A percentile compares a stretch with the other conserved stretches of the same genome.
phyloP scores from a whole-genome alignment of 2,888 invertebrate genomes.

The Baronia brevicornis region DNA sequence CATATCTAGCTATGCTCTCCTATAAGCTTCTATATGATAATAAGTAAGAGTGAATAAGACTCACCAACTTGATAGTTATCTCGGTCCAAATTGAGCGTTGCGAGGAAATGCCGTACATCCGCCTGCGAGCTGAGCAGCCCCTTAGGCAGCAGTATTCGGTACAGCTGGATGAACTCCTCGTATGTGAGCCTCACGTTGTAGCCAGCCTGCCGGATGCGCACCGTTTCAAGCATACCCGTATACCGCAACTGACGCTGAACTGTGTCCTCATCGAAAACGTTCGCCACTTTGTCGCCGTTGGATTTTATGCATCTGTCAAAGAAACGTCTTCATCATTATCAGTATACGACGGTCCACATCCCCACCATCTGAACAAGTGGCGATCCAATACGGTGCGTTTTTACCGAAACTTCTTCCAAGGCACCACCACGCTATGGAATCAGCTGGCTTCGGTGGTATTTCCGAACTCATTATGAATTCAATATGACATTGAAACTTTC shows the following conservation, averaged over 20 bases:
- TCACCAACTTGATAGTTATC: conserved; percentile 92
- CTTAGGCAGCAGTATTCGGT: conserved; percentile 91
- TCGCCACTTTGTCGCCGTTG: conserved; percentile 93
- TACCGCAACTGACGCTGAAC: conserved; percentile 91
- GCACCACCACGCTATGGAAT: too few species aligned
- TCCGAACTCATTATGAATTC: too few species aligned
- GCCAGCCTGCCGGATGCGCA: conserved; percentile 94
- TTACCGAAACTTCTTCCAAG: too few species aligned
- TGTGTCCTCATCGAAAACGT: conserved; percentile 94
- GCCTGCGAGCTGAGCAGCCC: conserved; percentile 89
- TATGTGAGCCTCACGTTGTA: conserved; percentile 95
- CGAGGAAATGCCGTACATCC: conserved; percentile 90
- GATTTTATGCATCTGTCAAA: conserved; percentile 91
- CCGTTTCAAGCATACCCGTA: conserved; percentile 98
- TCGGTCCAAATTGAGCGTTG: conserved; percentile 87
- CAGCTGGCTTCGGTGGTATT: too few species aligned
- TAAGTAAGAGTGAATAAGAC: too few species aligned
- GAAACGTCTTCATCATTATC: not conserved
- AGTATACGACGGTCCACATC: too few species aligned
- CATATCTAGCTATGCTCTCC: too few species aligned
- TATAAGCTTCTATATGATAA: too few species aligned
- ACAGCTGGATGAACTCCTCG: conserved; percentile 95
- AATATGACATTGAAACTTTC: too few species aligned
- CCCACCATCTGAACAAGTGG: too few species aligned
- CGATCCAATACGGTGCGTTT: too few species aligned